Evolutionary conservation across 2,888 invertebrate genomes (phyloP).

Genomic region (Parasteatoda lunata): DNA sequence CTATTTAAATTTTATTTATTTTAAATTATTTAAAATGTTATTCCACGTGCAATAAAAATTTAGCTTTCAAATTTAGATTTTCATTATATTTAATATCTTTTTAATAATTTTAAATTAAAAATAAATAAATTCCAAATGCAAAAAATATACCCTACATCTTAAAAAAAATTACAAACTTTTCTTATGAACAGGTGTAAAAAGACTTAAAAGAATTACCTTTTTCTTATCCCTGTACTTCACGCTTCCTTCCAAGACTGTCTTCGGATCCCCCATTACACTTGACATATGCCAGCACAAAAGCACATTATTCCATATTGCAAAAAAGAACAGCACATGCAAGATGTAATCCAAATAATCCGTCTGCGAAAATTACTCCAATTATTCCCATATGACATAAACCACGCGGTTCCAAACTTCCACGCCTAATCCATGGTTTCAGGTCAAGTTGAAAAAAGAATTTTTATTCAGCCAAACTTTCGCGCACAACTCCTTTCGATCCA

Average conservation of each 20-base stretch:
- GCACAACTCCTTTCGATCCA: constrained; percentile 19
- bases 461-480: constrained; percentile 13
- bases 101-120: too few species aligned
- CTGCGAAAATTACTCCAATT: neutral
- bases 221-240: constrained; percentile 92
- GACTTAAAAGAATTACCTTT: constrained; percentile 79
- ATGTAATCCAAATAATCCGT: constrained; percentile 38
- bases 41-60: too few species aligned
- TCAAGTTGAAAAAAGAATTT: constrained; percentile 7
- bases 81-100: too few species aligned
- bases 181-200: too few species aligned
- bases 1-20: too few species aligned
- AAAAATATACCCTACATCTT: too few species aligned
- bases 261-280: constrained; percentile 79
- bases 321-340: constrained; percentile 16
- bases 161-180: too few species aligned
- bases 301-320: constrained; percentile 58
- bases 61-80: too few species aligned
- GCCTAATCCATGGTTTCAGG: constrained; percentile 19
- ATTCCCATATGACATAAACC: neutral
- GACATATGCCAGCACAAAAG: constrained; percentile 55
- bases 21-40: too few species aligned
- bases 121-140: too few species aligned
- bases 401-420: neutral
- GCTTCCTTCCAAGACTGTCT: constrained; percentile 89